phyloP scores from a whole-genome alignment of 1,140 invertebrate genomes.

The Lepidotrigona ventralis region DNA sequence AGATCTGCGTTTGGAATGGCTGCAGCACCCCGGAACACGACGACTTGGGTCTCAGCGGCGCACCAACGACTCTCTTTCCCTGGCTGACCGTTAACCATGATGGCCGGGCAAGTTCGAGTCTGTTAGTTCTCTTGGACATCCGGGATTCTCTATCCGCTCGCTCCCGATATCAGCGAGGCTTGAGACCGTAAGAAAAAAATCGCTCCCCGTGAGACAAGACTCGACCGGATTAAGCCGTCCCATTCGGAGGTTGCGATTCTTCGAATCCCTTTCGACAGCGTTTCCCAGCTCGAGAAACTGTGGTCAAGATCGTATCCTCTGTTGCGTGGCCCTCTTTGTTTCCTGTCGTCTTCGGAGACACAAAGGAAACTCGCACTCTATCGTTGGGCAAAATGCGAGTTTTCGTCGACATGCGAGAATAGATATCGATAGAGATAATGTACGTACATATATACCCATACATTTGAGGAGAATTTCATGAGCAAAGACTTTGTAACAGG shows the following conservation, averaged over 20 bases:
- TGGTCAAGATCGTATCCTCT: no score
- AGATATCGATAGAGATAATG: neutral
- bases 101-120: neutral
- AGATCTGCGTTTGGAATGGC: constrained; percentile 43
- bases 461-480: no score
- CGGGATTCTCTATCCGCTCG: neutral
- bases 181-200: constrained; percentile 1
- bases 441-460: no score
- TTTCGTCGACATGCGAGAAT: neutral
- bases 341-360: neutral
- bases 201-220: neutral
- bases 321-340: neutral
- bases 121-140: neutral
- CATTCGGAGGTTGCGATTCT: neutral
- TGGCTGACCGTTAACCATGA: constrained; percentile 28
- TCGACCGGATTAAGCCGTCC: neutral
- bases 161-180: neutral
- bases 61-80: neutral
- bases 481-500: no score
- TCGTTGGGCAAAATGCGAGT: neutral
- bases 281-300: neutral
- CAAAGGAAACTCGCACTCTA: no score
- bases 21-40: constrained; percentile 18
- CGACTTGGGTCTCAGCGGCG: constrained; percentile 23
- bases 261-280: neutral